Percentiles rank a stretch among this genome's conserved stretches.
phyloP scores from a whole-genome alignment of 2,113 vertebrate species.

The Phrynosoma blainvillii region DNA sequence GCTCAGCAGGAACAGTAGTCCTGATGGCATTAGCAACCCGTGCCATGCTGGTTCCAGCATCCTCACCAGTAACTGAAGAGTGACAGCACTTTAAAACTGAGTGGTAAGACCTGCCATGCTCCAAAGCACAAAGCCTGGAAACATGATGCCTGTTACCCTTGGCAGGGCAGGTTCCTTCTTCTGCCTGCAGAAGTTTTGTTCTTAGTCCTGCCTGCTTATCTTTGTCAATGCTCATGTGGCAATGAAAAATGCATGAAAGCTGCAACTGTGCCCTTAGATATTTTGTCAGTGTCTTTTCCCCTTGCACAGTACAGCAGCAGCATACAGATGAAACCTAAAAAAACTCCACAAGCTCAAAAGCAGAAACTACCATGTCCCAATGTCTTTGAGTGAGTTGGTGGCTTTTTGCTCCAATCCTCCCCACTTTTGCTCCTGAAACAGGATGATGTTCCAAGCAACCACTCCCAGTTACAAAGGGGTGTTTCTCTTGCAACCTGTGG shows the following conservation, averaged over 20 bases:
- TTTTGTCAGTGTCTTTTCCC: background rate
- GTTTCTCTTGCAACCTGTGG: too few species aligned
- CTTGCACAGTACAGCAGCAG: background rate
- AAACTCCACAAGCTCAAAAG: background rate
- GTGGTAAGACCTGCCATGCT: background rate
- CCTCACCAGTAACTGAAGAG: background rate
- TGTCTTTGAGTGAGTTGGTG: background rate
- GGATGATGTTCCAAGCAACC: background rate
- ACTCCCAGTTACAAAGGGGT: too few species aligned
- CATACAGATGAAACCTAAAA: constrained; percentile 12
- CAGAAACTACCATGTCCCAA: background rate
- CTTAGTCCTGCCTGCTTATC: background rate
- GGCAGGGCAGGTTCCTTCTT: background rate
- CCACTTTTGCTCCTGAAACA: too few species aligned
- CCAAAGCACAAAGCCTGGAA: background rate
- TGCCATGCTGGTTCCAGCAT: background rate
- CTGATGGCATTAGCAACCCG: background rate
- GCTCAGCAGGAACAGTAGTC: too few species aligned
- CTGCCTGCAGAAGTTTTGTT: background rate
- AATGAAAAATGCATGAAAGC: constrained; percentile 11
- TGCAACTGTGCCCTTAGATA: background rate
- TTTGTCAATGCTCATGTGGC: background rate
- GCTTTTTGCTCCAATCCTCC: background rate
- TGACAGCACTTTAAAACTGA: background rate
- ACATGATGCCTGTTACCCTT: background rate